Percentiles rank a stretch among this genome's conserved stretches.
These are phyloP conservation scores for Mimas tiliae DNA, from an alignment of 2,888 invertebrate species.

Conservation along the genomic window DNA sequence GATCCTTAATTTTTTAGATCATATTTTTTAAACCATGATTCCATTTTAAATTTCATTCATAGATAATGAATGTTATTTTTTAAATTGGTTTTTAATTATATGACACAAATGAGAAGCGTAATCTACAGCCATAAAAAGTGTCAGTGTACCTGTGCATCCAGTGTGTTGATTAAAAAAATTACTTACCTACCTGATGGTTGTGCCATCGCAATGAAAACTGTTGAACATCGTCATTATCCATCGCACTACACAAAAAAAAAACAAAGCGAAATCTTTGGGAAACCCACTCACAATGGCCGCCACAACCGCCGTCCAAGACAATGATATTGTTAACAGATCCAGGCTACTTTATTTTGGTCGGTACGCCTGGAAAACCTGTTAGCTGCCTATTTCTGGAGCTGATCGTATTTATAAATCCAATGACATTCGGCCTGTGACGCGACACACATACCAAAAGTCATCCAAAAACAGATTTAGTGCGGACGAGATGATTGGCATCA, in stretches of 20 bases:
- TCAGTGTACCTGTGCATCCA: constrained; percentile 44
- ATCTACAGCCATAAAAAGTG: constrained; percentile 35
- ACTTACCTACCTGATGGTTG: constrained; percentile 89
- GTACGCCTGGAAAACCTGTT: constrained; percentile 85
- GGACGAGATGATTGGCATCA: constrained; percentile 74
- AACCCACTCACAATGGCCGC: constrained; percentile 51
- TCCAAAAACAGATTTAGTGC: constrained; percentile 84
- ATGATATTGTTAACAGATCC: constrained; percentile 85
- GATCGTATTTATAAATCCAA: constrained; percentile 85
- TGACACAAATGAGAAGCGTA: constrained; percentile 39
- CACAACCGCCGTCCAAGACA: constrained; percentile 59
- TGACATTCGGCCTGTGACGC: constrained; percentile 83
- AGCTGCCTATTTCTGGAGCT: constrained; percentile 86
- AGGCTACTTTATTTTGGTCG: constrained; percentile 85
- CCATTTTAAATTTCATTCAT: constrained; percentile 15
- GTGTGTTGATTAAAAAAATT: constrained; percentile 37
- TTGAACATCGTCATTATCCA: constrained; percentile 87
- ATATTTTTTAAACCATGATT: not conserved
- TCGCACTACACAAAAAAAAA: constrained; percentile 59
- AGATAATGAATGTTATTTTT: constrained; percentile 1
- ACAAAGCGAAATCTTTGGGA: constrained; percentile 61
- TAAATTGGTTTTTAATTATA: not conserved
- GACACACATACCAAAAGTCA: constrained; percentile 83
- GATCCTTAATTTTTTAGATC: not conserved
- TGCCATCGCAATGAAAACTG: constrained; percentile 95